phyloP scores from a whole-genome alignment of 2,797 vertebrate species.

The Typhlichthys subterraneus region DNA sequence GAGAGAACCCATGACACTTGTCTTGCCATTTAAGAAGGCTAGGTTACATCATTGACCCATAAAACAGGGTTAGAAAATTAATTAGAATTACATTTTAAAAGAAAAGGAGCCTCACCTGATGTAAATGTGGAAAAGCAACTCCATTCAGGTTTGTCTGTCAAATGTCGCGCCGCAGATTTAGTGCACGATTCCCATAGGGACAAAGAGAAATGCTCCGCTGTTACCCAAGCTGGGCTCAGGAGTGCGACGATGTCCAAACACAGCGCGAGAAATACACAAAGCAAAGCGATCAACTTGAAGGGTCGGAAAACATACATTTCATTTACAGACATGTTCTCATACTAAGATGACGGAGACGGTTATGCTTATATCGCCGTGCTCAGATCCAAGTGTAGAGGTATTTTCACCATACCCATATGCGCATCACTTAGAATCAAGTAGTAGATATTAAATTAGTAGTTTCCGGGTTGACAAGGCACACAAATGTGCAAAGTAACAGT shows the following conservation, averaged over 20 bases:
- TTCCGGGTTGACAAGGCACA: not conserved
- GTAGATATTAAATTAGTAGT: not conserved
- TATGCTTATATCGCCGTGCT: not conserved
- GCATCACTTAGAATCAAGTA: too few relatives aligned
- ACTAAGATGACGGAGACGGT: not conserved
- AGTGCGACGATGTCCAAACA: slow-evolving; percentile 80
- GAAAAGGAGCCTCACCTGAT: slow-evolving; percentile 66
- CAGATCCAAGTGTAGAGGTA: not conserved
- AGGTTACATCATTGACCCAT: too few relatives aligned
- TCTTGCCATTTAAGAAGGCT: too few relatives aligned
- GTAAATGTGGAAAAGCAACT: slow-evolving; percentile 78
- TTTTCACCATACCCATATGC: too few relatives aligned
- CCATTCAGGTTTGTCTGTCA: slow-evolving; percentile 57
- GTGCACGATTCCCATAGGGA: slow-evolving; percentile 83
- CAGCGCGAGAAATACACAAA: slow-evolving; percentile 81
- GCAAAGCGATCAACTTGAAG: slow-evolving; percentile 81
- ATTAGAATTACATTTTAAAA: too few relatives aligned
- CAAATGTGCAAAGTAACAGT: not conserved
- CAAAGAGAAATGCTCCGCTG: slow-evolving; percentile 79
- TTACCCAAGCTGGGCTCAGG: slow-evolving; percentile 85
- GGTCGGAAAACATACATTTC: slow-evolving; percentile 77
- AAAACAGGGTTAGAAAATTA: too few relatives aligned
- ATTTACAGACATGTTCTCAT: slow-evolving; percentile 75
- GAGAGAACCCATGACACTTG: too few relatives aligned
- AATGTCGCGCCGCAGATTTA: slow-evolving; percentile 42